Conservation (phyloP, 2,113 vertebrate species). For the Poecilia latipinna region DNA sequence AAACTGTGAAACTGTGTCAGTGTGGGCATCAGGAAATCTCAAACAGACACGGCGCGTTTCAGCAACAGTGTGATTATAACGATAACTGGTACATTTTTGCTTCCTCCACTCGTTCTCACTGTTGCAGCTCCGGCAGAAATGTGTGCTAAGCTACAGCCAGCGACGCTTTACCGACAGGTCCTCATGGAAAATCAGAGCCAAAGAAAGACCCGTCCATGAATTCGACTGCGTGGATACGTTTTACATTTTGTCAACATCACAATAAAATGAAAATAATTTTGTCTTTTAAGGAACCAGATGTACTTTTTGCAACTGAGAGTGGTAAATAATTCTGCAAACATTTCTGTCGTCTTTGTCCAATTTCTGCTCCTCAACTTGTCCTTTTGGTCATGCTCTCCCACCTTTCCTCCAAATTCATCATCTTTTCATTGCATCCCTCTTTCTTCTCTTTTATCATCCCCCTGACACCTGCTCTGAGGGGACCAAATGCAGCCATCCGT, state of each 20-base stretch:
- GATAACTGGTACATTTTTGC: not conserved
- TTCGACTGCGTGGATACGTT: not conserved
- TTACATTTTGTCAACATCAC: not conserved
- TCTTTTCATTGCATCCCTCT: conserved; percentile 52
- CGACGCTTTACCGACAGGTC: not conserved
- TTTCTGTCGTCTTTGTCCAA: conserved; percentile 17
- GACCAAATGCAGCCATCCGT: conserved; percentile 75
- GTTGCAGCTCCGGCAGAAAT: not conserved
- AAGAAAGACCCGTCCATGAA: not conserved
- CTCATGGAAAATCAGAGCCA: not conserved
- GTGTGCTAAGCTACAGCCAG: not conserved
- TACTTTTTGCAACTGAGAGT: not conserved
- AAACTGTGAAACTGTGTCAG: not conserved
- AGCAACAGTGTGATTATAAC: not conserved
- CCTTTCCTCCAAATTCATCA: conserved; percentile 45
- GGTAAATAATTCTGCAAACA: conserved; percentile 9
- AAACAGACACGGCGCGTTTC: not conserved
- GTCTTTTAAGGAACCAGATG: not conserved
- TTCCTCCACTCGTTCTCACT: not conserved
- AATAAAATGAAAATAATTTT: not conserved
- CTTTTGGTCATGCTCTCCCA: conserved; percentile 41
- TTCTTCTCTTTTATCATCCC: conserved; percentile 59
- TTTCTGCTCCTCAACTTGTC: conserved; percentile 39
- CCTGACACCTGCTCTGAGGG: conserved; percentile 55
- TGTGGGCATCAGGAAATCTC: not conserved